Conservation (phyloP, 2,888 invertebrate genomes). For the Dicranocentrus wangi region DNA sequence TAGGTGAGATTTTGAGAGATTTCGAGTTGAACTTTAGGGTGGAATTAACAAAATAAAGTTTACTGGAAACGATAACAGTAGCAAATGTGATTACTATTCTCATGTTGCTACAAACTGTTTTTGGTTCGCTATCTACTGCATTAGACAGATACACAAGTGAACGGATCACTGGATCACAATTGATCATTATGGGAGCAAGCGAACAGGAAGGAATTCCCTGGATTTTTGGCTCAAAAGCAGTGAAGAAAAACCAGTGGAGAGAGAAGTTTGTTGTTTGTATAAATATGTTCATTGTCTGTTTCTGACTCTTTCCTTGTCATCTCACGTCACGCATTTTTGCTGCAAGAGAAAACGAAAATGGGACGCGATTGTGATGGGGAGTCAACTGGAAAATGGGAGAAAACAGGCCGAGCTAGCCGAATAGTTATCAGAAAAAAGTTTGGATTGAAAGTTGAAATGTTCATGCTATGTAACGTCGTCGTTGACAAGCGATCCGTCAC, state of each 20-base stretch:
- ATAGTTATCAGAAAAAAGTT: no score
- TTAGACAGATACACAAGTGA: background rate
- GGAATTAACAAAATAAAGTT: background rate
- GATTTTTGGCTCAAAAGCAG: no score
- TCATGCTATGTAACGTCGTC: no score
- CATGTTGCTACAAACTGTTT: no score
- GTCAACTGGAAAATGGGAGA: conserved; percentile 34
- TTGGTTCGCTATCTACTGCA: background rate
- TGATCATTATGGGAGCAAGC: background rate
- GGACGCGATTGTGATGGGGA: conserved; percentile 31
- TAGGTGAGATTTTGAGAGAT: conserved; percentile 26
- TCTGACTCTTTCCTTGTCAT: conserved; percentile 43
- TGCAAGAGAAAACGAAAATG: conserved; percentile 17
- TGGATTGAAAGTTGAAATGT: no score
- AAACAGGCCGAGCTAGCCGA: no score
- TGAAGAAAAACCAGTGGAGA: no score
- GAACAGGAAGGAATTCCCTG: background rate
- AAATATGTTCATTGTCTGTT: conserved; percentile 31
- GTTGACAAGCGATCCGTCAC: no score
- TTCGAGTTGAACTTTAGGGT: background rate
- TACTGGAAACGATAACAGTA: background rate
- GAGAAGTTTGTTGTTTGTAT: background rate
- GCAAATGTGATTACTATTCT: no score
- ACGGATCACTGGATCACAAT: conserved; percentile 9
- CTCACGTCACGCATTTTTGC: conserved; percentile 14